Conservation (phyloP, 2,113 vertebrate genomes). For the Myxocyprinus asiaticus region DNA sequence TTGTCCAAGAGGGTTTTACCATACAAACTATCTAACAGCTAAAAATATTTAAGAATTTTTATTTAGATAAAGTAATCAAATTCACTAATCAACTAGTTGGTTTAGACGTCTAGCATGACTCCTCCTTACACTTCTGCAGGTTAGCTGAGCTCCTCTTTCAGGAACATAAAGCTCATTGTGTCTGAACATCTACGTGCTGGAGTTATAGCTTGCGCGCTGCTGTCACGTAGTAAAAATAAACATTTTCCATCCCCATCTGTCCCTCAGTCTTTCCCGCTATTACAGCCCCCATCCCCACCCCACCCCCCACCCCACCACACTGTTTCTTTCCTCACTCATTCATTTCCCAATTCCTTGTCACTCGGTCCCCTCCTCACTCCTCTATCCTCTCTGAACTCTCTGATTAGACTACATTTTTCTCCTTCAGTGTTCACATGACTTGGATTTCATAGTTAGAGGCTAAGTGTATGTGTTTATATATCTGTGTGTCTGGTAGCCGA, state of each 20-base stretch:
- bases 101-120: too few species aligned
- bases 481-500: neutral
- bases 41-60: too few species aligned
- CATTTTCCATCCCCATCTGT: conserved; percentile 45
- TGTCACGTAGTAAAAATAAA: conserved; percentile 42
- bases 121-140: conserved; percentile 8
- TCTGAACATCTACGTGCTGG: neutral
- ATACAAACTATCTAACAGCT: too few species aligned
- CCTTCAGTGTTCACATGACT: conserved; percentile 27
- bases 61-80: too few species aligned
- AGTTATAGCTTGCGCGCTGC: neutral
- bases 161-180: conserved; percentile 19
- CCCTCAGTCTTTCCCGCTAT: conserved; percentile 17
- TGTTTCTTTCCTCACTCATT: conserved; percentile 27
- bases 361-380: conserved; percentile 5
- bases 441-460: conserved; percentile 23
- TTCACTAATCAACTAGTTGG: too few species aligned
- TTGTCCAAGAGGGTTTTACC: too few species aligned
- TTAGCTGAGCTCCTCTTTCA: conserved; percentile 12
- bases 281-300: conserved; percentile 24
- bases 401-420: conserved; percentile 14
- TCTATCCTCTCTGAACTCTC: conserved; percentile 30
- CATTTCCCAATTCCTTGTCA: neutral
- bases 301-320: too few species aligned
- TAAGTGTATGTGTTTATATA: neutral